Conservation (phyloP, 2,113 vertebrate species). For the Centropristis striata region DNA sequence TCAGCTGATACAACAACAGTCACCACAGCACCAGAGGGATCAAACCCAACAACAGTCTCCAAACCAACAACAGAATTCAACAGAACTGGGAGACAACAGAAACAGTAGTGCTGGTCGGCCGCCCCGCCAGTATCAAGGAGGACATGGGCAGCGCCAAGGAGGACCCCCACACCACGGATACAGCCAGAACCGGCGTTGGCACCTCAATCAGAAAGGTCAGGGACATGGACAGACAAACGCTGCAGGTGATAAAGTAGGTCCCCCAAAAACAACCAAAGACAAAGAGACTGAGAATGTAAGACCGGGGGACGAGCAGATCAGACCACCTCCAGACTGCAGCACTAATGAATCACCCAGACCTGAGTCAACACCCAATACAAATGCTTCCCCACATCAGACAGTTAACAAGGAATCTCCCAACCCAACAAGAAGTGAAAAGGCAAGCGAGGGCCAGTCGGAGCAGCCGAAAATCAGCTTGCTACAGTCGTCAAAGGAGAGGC, state of each 20-base stretch:
- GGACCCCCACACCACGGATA: conserved; percentile 91
- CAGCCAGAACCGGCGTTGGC: conserved; percentile 97
- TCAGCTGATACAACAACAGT: conserved; percentile 75
- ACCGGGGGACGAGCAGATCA: conserved; percentile 80
- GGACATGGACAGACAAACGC: conserved; percentile 74
- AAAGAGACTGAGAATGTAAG: conserved; percentile 92
- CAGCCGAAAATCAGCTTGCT: conserved; percentile 92
- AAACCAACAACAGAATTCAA: conserved; percentile 80
- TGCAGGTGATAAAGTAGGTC: conserved; percentile 49
- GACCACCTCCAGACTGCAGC: conserved; percentile 62
- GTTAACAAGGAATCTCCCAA: conserved; percentile 64
- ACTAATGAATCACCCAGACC: conserved; percentile 76
- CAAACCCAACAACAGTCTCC: conserved; percentile 70
- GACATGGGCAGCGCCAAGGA: conserved; percentile 84
- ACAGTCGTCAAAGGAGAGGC: conserved; percentile 97
- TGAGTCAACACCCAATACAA: conserved; percentile 37
- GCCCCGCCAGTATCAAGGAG: conserved; percentile 91
- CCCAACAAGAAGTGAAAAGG: conserved; percentile 43
- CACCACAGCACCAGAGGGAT: conserved; percentile 77
- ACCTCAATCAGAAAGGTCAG: conserved; percentile 89
- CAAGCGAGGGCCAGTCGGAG: conserved; percentile 81
- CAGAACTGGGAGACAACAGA: conserved; percentile 72
- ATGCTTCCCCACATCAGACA: conserved; percentile 31
- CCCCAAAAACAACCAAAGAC: conserved; percentile 83
- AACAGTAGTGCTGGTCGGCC: conserved; percentile 86